Evolutionary conservation across 2,888 invertebrate species (phyloP), one percentile per base, ranked within the genome.

Genomic region (Heliconius ismenius): DNA sequence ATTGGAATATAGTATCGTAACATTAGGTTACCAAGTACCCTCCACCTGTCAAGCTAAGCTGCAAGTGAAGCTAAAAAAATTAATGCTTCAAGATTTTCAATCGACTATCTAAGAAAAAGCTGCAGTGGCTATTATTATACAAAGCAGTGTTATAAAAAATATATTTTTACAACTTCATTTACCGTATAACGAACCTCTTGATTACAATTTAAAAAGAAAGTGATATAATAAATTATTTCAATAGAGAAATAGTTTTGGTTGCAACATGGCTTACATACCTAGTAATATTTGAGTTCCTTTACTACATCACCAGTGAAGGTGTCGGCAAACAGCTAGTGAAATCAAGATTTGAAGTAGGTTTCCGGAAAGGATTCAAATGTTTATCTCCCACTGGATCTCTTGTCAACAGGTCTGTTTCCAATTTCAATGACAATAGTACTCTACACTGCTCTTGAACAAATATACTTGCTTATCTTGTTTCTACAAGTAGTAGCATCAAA

Each of bases 341-440:
- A 80, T 80, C 77, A 78, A 72, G 77, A 49, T 77, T 74, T 77
- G 74, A 74, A 80, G 76, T 77, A 64, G 49, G 68, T 72, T 78
- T 32, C 63, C 72, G 75, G 74, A 69, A 76, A 76, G 78, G 65
- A 77, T 76, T 78, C 74, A 76, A 79, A 80, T 77, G 78, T 80
- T 80, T 77, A 73, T 70, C 43, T 62, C 67, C 26, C 76, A 73
- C 58, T 58, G 76, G 76, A 49, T 76, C 73, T 63, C 76, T 79
- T 75, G 73, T 73, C 77, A 76, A 77, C 74, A 70, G 74, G 77
- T 76, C 64, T 78, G 78, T 76, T 76, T 73, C 70, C 76, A 63
- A 73, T 63, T 63, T 62, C 73, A 21, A 73, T 63, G 60, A 73
- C 73, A 63, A 43, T 43, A 9, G 62, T 73, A 73, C 24, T 43